Percentiles rank a stretch among this genome's conserved stretches.
Conservation (phyloP, 2,797 vertebrate genomes). For the Cossypha heuglini region DNA sequence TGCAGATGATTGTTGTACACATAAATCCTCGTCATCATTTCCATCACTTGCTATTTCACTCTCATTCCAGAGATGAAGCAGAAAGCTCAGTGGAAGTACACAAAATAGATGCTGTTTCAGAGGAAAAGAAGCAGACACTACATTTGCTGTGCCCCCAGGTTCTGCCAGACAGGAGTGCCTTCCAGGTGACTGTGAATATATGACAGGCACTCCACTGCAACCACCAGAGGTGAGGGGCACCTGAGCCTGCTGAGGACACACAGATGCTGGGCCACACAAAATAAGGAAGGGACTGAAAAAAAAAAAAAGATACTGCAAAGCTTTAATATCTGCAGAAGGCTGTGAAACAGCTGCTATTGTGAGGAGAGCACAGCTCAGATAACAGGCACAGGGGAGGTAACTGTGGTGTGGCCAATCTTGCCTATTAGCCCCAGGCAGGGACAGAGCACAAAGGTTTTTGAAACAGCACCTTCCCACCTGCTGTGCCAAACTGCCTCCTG, state of each 20-base stretch:
- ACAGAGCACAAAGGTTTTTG: neutral
- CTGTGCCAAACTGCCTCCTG: neutral
- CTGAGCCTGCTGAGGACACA: neutral
- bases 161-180: neutral
- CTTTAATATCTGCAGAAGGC: neutral
- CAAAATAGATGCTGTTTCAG: neutral
- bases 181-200: neutral
- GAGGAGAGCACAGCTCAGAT: neutral
- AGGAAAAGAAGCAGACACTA: neutral
- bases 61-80: neutral
- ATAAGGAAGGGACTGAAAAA: neutral
- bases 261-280: neutral
- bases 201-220: rapidly evolving
- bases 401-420: rapidly evolving
- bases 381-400: rapidly evolving
- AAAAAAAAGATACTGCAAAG: neutral
- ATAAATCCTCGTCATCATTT: constrained; percentile 20
- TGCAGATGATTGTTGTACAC: neutral
- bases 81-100: neutral
- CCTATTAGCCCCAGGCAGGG: neutral
- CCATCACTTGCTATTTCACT: constrained; percentile 3
- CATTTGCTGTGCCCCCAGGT: neutral
- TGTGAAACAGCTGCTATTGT: neutral
- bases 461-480: neutral
- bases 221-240: neutral